Conservation (phyloP, 2,888 invertebrate genomes). For the Spatulosminthurus flaviceps region DNA sequence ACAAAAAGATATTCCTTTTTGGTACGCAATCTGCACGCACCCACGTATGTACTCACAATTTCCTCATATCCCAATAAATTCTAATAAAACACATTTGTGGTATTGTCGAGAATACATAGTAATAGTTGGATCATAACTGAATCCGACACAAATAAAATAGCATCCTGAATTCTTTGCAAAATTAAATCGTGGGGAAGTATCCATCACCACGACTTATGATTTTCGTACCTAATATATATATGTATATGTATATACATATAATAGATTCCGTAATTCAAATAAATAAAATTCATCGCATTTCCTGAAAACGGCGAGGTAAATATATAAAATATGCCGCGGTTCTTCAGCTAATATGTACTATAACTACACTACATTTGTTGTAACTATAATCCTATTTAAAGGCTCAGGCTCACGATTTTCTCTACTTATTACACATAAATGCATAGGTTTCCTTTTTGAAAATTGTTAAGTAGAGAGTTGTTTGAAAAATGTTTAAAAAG, state of each 20-base stretch:
- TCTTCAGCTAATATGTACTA: not conserved
- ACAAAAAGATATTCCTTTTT: no score
- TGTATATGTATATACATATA: no score
- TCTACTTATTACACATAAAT: conserved; percentile 26
- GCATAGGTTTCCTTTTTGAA: conserved; percentile 20
- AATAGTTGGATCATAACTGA: not conserved
- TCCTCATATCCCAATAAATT: not conserved
- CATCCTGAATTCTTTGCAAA: not conserved
- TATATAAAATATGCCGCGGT: conserved; percentile 5
- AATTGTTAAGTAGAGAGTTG: conserved; percentile 24
- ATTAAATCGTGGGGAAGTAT: not conserved
- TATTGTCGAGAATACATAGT: not conserved
- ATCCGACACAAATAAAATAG: conserved; percentile 16
- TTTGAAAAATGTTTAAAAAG: conserved; percentile 23
- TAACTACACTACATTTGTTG: not conserved
- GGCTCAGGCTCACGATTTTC: conserved; percentile 8
- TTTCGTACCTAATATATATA: not conserved
- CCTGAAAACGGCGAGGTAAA: conserved; percentile 6
- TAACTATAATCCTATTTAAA: conserved; percentile 16
- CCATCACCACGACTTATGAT: not conserved
- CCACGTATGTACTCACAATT: not conserved
- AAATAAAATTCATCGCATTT: conserved; percentile 25
- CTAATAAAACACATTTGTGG: not conserved
- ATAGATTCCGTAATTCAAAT: not conserved
- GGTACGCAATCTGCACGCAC: no score